Percentiles rank a stretch among this genome's conserved stretches.
Conservation (phyloP, 92 coral and sea anemone genomes). For the Micromussa lordhowensis region DNA sequence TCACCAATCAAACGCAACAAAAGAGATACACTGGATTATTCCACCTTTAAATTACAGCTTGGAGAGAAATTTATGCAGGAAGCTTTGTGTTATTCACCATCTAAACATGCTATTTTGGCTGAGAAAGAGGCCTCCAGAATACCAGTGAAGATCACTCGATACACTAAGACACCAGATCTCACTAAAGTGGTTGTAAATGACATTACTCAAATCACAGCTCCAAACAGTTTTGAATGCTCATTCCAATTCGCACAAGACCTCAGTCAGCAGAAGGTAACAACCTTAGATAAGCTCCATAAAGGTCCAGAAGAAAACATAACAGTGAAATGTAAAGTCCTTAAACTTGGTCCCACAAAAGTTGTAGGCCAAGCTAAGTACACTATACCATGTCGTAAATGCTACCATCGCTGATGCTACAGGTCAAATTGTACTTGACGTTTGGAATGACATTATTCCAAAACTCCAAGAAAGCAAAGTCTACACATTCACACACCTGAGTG, state of each 20-base stretch:
- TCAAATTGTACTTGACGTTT: constrained; percentile 52
- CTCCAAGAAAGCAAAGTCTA: constrained; percentile 43
- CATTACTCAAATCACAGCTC: constrained; percentile 33
- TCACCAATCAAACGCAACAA: constrained; percentile 59
- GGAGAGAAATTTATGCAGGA: constrained; percentile 36
- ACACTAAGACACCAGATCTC: constrained; percentile 48
- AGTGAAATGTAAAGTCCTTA: constrained; percentile 41
- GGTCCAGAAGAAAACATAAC: constrained; percentile 53
- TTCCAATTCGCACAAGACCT: constrained; percentile 52
- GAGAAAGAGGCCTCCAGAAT: constrained; percentile 47
- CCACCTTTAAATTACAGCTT: constrained; percentile 22
- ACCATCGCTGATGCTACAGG: constrained; percentile 58
- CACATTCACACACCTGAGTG: constrained; percentile 43
- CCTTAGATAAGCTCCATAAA: constrained; percentile 51
- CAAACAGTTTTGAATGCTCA: constrained; percentile 48
- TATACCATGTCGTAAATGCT: constrained; percentile 54
- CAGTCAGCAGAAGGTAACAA: constrained; percentile 43
- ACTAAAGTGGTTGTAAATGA: constrained; percentile 56
- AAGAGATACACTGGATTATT: constrained; percentile 22
- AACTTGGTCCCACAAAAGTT: constrained; percentile 48
- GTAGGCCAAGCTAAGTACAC: constrained; percentile 66
- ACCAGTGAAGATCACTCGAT: constrained; percentile 43
- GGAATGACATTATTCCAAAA: constrained; percentile 39
- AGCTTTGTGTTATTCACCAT: constrained; percentile 49
- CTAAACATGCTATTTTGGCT: constrained; percentile 27